Base-by-base conservation (phyloP, 2,888 invertebrate species). In the Lacanobia oleracea region DNA sequence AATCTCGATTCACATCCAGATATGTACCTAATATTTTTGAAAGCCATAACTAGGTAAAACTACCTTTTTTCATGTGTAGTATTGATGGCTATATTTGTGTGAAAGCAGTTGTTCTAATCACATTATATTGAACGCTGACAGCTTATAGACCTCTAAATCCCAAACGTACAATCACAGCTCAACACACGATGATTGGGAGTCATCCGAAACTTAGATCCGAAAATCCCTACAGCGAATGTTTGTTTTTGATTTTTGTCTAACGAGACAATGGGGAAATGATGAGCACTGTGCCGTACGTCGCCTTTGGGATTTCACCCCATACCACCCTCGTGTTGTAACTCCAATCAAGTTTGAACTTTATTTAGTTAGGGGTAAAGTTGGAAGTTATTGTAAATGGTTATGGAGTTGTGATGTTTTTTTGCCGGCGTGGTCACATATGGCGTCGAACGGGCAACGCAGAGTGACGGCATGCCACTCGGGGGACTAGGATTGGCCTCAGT, bases 181-280 rank as follows among this genome's bases (percentile, higher is more conserved):
- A 88, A 88, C 90, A 91, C 90, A 86, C 91, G 92, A 94, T 86
- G 75, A 94, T 94, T 88, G 91, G 91, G 91, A 93, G 93, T 94
- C 93, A 94, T 93, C 86, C 90, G 88, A 88, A 90, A 94, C 93
- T 94, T 92, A 93, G 93, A 92, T 91, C 93, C 93, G 89, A 93
- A 94, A 95, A 95, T 94, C 94, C 93, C 91, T 83, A 88, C 89
- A 89, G 90, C 83, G 92, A 93, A 93, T 95, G 95, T 95, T 95
- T 96, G 95, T 95, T 95, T 95, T 95, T 95, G 95, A 95, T 96
- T 96, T 96, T 95, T 95, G 95, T 95, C 94, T 95, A 96, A 95
- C 95, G 95, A 95, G 95, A 95, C 96, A 96, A 96, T 96, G 94
- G 96, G 96, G 95, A 95, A 95, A 95, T 95, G 96, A 95, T 95